Conservation (phyloP, 2,113 vertebrate genomes). For the Herpetotheres cachinnans region DNA sequence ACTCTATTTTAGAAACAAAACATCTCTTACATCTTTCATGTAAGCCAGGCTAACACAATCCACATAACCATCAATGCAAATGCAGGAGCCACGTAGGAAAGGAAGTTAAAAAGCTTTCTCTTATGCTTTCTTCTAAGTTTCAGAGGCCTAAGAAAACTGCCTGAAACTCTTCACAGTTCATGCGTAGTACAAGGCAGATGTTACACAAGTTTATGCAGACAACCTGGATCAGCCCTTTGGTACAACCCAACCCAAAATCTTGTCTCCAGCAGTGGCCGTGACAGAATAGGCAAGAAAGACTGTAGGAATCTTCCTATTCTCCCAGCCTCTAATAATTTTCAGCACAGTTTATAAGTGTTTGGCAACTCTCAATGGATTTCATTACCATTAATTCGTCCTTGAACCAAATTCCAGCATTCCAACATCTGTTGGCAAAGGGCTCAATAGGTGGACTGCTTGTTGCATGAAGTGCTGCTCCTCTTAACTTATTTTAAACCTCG, state of each 20-base stretch:
- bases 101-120: background rate
- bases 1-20: constrained; percentile 48
- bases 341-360: background rate
- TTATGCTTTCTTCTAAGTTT: background rate
- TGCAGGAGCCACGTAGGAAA: background rate
- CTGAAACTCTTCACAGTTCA: background rate
- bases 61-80: background rate
- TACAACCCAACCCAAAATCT: background rate
- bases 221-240: background rate
- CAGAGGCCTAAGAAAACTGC: background rate
- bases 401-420: background rate
- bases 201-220: background rate
- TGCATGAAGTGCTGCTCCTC: background rate
- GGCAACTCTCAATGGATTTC: background rate
- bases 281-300: background rate
- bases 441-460: background rate
- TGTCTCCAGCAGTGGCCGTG: background rate
- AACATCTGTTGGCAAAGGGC: background rate
- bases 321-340: background rate
- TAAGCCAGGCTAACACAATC: background rate
- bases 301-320: background rate
- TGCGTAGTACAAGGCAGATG: background rate
- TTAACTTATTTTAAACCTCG: background rate
- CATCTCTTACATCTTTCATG: background rate
- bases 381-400: background rate